Percentiles rank a stretch among this genome's conserved stretches.
Conservation (phyloP, 2,113 vertebrate genomes). For the Bufo gargarizans region DNA sequence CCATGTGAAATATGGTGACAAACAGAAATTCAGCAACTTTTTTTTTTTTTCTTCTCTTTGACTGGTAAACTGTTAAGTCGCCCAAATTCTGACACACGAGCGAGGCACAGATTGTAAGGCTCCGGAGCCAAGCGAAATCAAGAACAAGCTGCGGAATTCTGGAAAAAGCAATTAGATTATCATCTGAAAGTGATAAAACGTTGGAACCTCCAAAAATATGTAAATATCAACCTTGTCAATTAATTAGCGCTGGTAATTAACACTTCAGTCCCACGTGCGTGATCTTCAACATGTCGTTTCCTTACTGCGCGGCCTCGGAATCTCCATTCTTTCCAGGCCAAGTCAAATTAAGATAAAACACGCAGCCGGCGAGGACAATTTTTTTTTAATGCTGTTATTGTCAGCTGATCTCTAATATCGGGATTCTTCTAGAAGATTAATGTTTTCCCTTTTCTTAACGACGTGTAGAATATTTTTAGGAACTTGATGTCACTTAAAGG, state of each 20-base stretch:
- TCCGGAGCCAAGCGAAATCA: constrained; percentile 39
- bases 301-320: constrained; percentile 37
- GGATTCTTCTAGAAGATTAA: neutral
- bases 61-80: constrained; percentile 55
- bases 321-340: constrained; percentile 19
- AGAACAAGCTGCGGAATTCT: constrained; percentile 45
- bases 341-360: constrained; percentile 20
- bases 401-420: neutral
- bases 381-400: constrained; percentile 20
- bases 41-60: neutral
- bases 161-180: constrained; percentile 58
- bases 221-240: constrained; percentile 60
- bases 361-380: neutral
- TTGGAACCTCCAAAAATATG: constrained; percentile 57
- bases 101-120: constrained; percentile 49
- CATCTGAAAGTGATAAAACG: constrained; percentile 56
- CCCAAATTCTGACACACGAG: constrained; percentile 56
- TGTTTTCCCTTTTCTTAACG: neutral
- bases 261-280: constrained; percentile 51
- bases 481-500: neutral
- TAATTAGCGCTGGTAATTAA: constrained; percentile 58
- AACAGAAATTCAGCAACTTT: constrained; percentile 41
- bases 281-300: constrained; percentile 45
- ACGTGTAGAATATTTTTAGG: neutral
- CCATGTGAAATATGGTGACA: constrained; percentile 27